Conservation (phyloP, 53 echinoderm and acorn worm species). For the Arbacia lixula region DNA sequence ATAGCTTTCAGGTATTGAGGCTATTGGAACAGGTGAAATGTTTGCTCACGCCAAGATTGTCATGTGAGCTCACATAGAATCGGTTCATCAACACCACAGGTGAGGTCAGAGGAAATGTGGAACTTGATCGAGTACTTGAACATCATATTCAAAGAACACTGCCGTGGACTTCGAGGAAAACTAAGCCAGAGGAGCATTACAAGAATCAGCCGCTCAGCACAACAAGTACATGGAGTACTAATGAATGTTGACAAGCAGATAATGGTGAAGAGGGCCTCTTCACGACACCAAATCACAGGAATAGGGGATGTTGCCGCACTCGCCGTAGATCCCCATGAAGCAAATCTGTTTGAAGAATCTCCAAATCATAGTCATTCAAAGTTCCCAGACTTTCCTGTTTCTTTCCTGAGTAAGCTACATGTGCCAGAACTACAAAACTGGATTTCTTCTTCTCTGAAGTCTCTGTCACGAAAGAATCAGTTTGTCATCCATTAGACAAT, state of each 20-base stretch:
- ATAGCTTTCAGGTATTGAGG: constrained; percentile 61
- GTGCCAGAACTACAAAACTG: constrained; percentile 24
- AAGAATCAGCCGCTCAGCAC: constrained; percentile 58
- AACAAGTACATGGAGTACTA: constrained; percentile 26
- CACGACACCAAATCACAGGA: not conserved
- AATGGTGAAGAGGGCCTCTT: constrained; percentile 2
- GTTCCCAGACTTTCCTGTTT: constrained; percentile 38
- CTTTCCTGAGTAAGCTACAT: not conserved
- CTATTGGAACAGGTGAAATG: constrained; percentile 69
- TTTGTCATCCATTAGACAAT: too few relatives aligned
- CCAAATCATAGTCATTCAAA: constrained; percentile 10
- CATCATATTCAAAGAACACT: constrained; percentile 70
- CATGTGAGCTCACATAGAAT: constrained; percentile 71
- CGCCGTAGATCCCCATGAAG: not conserved
- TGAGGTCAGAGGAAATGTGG: constrained; percentile 37
- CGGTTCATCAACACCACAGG: constrained; percentile 64
- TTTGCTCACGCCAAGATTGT: constrained; percentile 55
- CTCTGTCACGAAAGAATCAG: constrained; percentile 16
- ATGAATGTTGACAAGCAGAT: not conserved
- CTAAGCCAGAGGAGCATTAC: constrained; percentile 54
- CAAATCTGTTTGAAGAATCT: not conserved
- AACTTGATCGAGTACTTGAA: constrained; percentile 60
- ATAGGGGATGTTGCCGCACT: constrained; percentile 1
- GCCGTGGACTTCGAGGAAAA: constrained; percentile 59
- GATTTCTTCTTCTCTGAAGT: not conserved